Evolutionary conservation across 2,113 vertebrate genomes (phyloP).

Genomic region (Genyomyrus donnyi): DNA sequence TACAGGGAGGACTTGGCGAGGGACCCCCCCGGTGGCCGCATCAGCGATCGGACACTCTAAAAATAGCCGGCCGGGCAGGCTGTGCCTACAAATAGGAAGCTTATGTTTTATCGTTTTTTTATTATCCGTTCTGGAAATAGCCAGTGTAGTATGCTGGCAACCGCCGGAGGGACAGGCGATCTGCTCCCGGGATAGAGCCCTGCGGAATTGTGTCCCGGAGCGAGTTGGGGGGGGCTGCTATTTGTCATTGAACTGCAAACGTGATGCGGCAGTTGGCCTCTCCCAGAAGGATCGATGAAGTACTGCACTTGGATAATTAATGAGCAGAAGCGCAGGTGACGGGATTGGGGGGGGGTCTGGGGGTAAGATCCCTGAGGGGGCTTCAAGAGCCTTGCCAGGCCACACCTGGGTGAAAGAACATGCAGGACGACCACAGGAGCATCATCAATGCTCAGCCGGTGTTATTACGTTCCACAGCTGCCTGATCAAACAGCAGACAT

Average conservation of each 20-base stretch:
- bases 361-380: not conserved
- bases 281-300: conserved; percentile 28
- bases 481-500: not conserved
- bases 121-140: not conserved
- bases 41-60: not conserved
- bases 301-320: conserved; percentile 30
- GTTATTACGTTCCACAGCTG: not conserved
- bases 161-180: not conserved
- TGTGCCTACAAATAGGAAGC: not conserved
- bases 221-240: not conserved
- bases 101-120: not conserved
- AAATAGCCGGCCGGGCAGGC: not conserved
- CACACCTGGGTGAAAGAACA: not conserved
- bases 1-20: not conserved
- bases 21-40: not conserved
- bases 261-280: conserved; percentile 27
- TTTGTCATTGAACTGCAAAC: not conserved
- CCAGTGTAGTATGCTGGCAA: not conserved
- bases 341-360: not conserved
- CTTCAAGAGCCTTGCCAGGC: not conserved
- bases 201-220: not conserved
- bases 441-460: not conserved
- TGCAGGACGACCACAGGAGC: not conserved
- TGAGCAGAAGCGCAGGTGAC: not conserved
- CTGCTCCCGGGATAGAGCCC: not conserved